Evolutionary conservation across 2,888 invertebrate species (phyloP).

Genomic region (Netelia melanura): DNA sequence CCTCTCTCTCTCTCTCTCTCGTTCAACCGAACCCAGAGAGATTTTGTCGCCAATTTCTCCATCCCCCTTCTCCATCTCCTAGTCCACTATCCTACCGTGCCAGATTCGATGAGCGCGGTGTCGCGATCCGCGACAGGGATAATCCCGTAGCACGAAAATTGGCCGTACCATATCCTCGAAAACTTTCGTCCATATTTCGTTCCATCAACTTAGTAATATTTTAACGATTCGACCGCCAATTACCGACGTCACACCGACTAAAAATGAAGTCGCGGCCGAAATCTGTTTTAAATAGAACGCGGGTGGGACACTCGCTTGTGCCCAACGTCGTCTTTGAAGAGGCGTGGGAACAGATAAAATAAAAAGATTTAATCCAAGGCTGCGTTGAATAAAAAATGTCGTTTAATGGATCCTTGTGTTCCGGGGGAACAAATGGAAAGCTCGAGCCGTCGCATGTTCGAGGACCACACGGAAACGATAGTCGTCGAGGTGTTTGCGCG

Average conservation of each 20-base stretch:
- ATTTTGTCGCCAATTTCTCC: slow-evolving; percentile 55
- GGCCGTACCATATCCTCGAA: slow-evolving; percentile 25
- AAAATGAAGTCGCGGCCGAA: too few species aligned
- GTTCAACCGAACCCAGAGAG: slow-evolving; percentile 36
- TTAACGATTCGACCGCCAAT: neutral
- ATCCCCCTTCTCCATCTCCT: slow-evolving; percentile 8
- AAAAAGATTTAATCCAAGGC: neutral
- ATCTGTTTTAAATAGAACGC: too few species aligned
- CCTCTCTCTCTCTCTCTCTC: slow-evolving; percentile 47
- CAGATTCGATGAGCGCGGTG: slow-evolving; percentile 21
- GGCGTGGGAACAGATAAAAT: neutral
- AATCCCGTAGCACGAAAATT: slow-evolving; percentile 38
- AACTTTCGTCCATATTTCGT: neutral
- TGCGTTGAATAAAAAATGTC: slow-evolving; percentile 24
- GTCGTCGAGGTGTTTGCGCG: slow-evolving; percentile 16
- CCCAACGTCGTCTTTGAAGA: too few species aligned
- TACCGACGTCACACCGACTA: too few species aligned
- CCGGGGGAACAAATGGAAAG: slow-evolving; percentile 20
- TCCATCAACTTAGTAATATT: neutral
- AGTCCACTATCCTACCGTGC: slow-evolving; percentile 13
- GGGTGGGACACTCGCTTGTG: too few species aligned
- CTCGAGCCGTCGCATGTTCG: slow-evolving; percentile 34
- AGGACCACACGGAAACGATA: slow-evolving; percentile 36
- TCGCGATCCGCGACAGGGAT: slow-evolving; percentile 33
- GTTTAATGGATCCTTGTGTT: slow-evolving; percentile 41